Conservation (phyloP, 2,797 vertebrate species). For the Betta splendens region DNA sequence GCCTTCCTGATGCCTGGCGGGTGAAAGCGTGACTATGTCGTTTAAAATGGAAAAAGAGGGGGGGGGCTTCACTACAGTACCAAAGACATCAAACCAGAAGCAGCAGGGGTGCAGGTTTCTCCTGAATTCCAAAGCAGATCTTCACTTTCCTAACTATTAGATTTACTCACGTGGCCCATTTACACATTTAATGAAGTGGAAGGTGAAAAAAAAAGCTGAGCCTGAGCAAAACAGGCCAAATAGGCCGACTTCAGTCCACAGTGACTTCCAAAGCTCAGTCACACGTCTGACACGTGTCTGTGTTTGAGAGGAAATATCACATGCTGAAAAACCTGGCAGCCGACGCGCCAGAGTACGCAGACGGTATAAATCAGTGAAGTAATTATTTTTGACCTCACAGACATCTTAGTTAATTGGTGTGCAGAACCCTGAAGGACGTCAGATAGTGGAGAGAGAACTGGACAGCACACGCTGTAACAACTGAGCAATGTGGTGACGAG, state of each 20-base stretch:
- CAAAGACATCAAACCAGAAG: slow-evolving; percentile 30
- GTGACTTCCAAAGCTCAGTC: slow-evolving; percentile 37
- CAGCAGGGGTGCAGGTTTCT: slow-evolving; percentile 5
- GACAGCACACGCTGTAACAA: slow-evolving; percentile 16
- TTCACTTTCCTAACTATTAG: slow-evolving; percentile 29
- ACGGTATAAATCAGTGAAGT: slow-evolving; percentile 32
- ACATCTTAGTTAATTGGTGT: slow-evolving; percentile 56
- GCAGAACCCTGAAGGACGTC: slow-evolving; percentile 42
- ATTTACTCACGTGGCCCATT: no score
- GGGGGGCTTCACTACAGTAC: no score
- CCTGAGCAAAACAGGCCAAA: slow-evolving; percentile 24
- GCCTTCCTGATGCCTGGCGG: no score
- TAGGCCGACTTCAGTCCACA: slow-evolving; percentile 28
- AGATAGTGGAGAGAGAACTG: slow-evolving; percentile 14
- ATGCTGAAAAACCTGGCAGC: slow-evolving; percentile 17
- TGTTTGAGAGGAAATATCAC: slow-evolving; percentile 23
- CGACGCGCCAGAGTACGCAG: background rate
- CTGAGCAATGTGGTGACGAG: background rate
- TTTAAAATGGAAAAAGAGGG: no score
- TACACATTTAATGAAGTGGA: no score
- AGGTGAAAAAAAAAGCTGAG: slow-evolving; percentile 13
- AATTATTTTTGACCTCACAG: slow-evolving; percentile 67
- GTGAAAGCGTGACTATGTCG: no score
- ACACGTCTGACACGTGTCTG: slow-evolving; percentile 46
- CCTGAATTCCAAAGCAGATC: slow-evolving; percentile 29